phyloP scores from a whole-genome alignment of 2,797 vertebrate genomes.

The Chelonia mydas region DNA sequence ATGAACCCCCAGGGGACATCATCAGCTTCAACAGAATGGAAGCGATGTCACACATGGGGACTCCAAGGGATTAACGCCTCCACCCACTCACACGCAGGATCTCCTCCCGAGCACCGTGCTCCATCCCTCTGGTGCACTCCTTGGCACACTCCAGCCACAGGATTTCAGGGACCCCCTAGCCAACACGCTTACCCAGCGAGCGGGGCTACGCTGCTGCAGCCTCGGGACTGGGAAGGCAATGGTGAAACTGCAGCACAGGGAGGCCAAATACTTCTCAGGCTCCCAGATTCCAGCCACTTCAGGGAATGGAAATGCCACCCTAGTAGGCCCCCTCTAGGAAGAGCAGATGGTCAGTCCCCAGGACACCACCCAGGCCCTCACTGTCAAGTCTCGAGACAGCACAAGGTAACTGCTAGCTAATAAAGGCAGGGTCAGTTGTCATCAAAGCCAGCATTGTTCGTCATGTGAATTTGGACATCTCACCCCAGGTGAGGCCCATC shows the following conservation, averaged over 20 bases:
- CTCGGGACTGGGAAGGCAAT: neutral
- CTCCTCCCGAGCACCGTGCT: neutral
- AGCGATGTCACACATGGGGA: neutral
- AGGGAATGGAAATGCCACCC: no score
- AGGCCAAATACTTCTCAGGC: neutral
- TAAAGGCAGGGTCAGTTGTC: no score
- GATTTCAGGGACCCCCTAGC: neutral
- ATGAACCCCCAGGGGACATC: neutral
- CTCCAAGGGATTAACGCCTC: neutral
- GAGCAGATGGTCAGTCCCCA: no score
- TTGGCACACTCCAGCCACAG: neutral
- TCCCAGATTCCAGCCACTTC: no score
- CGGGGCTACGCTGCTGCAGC: no score
- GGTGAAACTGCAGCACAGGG: neutral
- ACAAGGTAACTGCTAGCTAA: no score
- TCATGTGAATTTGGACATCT: no score
- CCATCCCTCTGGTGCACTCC: neutral
- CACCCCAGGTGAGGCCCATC: no score
- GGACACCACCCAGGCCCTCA: no score
- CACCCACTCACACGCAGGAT: neutral
- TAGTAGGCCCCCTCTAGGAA: no score
- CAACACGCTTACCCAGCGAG: neutral
- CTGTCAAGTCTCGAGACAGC: no score
- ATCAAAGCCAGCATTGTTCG: no score
- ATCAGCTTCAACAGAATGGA: neutral